Evolutionary conservation across 2,113 vertebrate genomes (phyloP).

Genomic region (Clarias magur): DNA sequence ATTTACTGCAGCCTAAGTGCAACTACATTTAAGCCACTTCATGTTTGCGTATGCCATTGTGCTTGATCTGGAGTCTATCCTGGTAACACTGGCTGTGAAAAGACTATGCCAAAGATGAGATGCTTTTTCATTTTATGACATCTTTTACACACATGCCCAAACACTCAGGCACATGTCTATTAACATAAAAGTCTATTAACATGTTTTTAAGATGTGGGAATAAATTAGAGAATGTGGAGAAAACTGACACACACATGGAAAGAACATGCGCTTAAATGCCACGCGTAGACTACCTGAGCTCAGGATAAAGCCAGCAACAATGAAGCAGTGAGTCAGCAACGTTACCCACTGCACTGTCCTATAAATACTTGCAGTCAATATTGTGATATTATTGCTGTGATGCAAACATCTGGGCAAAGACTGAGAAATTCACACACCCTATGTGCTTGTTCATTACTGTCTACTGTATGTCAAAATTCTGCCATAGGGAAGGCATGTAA

Average conservation of each 20-base stretch:
- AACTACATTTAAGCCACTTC: background rate
- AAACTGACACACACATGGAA: background rate
- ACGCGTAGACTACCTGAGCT: background rate
- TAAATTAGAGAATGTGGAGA: background rate
- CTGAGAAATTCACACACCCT: background rate
- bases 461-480: background rate
- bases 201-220: background rate
- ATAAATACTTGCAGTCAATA: conserved; percentile 17
- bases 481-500: background rate
- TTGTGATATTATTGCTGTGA: conserved; percentile 4
- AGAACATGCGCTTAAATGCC: background rate
- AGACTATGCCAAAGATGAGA: background rate
- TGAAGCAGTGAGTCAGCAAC: background rate
- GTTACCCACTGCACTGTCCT: background rate
- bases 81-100: background rate
- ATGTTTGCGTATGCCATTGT: background rate
- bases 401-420: background rate
- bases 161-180: background rate
- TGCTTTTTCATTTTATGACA: background rate
- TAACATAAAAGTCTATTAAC: background rate
- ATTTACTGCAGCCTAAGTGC: background rate
- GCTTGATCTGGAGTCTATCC: background rate
- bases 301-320: background rate
- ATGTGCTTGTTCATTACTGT: background rate
- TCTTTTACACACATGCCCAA: background rate